phyloP scores from a whole-genome alignment of 2,113 vertebrate species.

The Suncus etruscus region DNA sequence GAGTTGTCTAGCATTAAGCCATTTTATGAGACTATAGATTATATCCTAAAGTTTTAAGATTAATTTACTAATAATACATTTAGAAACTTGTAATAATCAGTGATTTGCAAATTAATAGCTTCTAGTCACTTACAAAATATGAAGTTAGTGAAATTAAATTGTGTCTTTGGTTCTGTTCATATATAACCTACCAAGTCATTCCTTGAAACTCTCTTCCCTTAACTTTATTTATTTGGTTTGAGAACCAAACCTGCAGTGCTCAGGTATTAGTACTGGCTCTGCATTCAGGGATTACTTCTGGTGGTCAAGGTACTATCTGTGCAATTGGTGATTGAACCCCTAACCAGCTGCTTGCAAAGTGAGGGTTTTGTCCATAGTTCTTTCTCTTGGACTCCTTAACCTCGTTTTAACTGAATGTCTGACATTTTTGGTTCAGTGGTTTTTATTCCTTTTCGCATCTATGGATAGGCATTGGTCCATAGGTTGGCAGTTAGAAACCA shows the following conservation, averaged over 20 bases:
- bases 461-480: no score
- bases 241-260: no score
- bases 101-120: conserved; percentile 33
- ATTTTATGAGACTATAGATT: conserved; percentile 13
- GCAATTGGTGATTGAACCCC: no score
- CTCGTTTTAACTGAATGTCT: not conserved
- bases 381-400: not conserved
- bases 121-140: conserved; percentile 56
- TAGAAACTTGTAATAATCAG: conserved; percentile 28
- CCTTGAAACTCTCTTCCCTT: not conserved
- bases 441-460: no score
- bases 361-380: no score
- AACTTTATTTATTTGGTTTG: no score
- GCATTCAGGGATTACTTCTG: no score
- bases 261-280: no score
- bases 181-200: not conserved
- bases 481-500: no score
- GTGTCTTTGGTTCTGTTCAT: conserved; percentile 19
- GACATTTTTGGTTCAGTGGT: not conserved
- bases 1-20: not conserved
- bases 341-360: no score
- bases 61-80: conserved; percentile 54
- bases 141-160: conserved; percentile 23
- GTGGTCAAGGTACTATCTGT: no score
- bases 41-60: conserved; percentile 47